Evolutionary conservation across 2,113 vertebrate genomes (phyloP).

Genomic region (Camarhynchus parvulus): DNA sequence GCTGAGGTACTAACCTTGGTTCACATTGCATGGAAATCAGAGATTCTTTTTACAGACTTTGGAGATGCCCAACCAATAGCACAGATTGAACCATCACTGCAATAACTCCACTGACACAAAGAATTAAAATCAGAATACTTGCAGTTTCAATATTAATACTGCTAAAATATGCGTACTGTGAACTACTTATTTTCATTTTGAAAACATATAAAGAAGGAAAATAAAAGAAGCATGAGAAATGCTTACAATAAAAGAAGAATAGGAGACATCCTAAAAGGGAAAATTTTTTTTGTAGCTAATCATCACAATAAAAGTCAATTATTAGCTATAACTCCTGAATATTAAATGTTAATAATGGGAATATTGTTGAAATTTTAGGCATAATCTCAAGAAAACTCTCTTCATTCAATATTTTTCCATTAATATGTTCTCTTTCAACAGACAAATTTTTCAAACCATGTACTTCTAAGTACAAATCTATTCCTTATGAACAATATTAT

Average conservation of each 20-base stretch:
- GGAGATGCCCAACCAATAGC: not conserved
- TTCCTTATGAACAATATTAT: not conserved
- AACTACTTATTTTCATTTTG: not conserved
- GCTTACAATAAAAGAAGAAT: not conserved
- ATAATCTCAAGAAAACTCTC: not conserved
- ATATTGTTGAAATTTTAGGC: not conserved
- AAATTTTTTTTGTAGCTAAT: not conserved
- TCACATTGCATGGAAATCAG: not conserved
- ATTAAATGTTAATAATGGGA: not conserved
- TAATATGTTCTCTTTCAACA: not conserved
- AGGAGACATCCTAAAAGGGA: fast-evolving
- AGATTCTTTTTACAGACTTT: not conserved
- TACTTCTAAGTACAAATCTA: not conserved
- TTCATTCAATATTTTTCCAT: not conserved
- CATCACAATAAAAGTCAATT: not conserved
- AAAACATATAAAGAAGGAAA: not conserved
- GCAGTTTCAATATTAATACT: not conserved
- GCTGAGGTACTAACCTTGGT: not conserved
- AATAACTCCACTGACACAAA: not conserved
- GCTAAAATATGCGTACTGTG: not conserved
- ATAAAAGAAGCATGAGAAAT: fast-evolving
- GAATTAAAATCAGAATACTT: not conserved
- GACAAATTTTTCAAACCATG: not conserved
- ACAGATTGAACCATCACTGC: not conserved
- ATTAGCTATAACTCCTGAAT: not conserved